Evolutionary conservation across 2,888 invertebrate genomes (phyloP), one percentile per base, ranked within the genome.

Genomic region (Suillia variegata): DNA sequence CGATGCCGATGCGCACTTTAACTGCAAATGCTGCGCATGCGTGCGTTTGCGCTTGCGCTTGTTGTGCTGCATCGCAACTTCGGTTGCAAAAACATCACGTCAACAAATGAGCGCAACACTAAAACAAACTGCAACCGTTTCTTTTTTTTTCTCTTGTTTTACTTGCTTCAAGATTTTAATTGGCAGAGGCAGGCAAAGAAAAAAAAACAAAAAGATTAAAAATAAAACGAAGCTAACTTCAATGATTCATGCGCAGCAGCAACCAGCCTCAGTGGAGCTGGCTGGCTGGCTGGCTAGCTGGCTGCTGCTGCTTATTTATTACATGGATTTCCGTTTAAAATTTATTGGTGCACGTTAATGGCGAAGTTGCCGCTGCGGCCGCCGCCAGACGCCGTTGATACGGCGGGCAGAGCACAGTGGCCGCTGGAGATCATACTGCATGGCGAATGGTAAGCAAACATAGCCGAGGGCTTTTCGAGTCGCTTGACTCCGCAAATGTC

Each of bases 21-120:
- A n/a, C n/a, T n/a, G n/a, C n/a, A n/a, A n/a, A n/a, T n/a, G n/a
- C n/a, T n/a, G n/a, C n/a, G n/a, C n/a, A n/a, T n/a, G n/a, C n/a
- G n/a, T n/a, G n/a, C n/a, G n/a, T n/a, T n/a, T n/a, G n/a, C n/a
- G n/a, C n/a, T n/a, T n/a, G 31, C 12, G 12, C 31, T 8, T 38
- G 38, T 13, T 38, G 38, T 5, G 38, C 38, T 38, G 38, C n/a
- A n/a, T n/a, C n/a, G n/a, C n/a, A 8, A 38, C 10, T 13, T 38
- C n/a, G 38, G 38, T n/a, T 13, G n/a, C 38, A 38, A 38, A 38
- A 38, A 38, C 38, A 38, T 38, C 38, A 38, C 38, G 38, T 38
- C 38, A 12, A 38, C 38, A 31, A 31, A 31, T 31, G 31, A 31
- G 31, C 12, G 31, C 31, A n/a, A 8, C 38, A 38, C 38, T 12